A percentile compares a stretch with the other conserved stretches of the same genome.
Conservation (phyloP, 2,113 vertebrate species). For the Propithecus coquereli region DNA sequence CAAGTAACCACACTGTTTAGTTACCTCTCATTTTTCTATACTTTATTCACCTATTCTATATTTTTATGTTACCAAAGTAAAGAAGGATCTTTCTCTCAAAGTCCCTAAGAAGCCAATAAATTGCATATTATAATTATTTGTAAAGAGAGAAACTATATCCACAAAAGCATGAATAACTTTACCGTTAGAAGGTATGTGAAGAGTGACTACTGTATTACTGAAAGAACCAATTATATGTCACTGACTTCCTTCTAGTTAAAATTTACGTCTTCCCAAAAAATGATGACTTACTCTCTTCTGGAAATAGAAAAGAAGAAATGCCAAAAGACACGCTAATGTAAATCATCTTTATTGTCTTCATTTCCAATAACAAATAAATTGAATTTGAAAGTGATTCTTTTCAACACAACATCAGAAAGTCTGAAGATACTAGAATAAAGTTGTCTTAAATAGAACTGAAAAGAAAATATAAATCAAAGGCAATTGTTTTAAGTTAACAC, state of each 20-base stretch:
- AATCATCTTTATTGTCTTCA: not conserved
- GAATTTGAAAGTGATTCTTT: constrained; percentile 20
- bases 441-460: not conserved
- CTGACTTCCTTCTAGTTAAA: not conserved
- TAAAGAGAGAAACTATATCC: not conserved
- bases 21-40: not conserved
- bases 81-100: not conserved
- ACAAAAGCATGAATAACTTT: not conserved
- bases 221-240: not conserved
- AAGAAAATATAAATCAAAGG: not conserved
- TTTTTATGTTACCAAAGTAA: not conserved
- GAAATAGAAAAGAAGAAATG: not conserved
- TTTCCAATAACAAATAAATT: constrained; percentile 26
- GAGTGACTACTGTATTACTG: not conserved
- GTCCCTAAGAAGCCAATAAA: not conserved
- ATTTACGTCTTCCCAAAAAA: not conserved
- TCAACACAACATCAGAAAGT: not conserved
- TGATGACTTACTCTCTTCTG: not conserved
- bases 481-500: not conserved
- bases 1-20: not conserved
- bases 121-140: not conserved
- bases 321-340: not conserved
- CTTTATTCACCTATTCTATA: not conserved
- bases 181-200: not conserved
- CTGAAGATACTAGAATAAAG: not conserved